phyloP scores from a whole-genome alignment of 35 echinoderm and acorn worm genomes.

The Eucidaris tribuloides region DNA sequence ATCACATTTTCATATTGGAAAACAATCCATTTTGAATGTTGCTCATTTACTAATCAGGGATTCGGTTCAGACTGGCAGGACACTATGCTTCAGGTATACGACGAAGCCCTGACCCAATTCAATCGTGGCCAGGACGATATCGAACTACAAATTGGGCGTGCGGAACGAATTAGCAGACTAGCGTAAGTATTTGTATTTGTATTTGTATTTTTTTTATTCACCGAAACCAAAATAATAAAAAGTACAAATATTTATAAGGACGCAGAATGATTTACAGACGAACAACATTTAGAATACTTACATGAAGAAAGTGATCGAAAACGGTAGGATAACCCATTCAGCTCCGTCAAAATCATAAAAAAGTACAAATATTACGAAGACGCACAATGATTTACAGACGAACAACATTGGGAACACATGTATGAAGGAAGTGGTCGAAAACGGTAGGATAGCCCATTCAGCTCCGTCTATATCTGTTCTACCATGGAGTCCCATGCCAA shows the following conservation, averaged over 20 bases:
- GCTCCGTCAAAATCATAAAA: background rate
- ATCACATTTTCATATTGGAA: too few species aligned
- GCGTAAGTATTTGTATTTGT: too few species aligned
- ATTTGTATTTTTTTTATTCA: too few species aligned
- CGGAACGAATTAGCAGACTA: background rate
- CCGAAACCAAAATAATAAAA: too few species aligned
- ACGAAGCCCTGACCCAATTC: background rate
- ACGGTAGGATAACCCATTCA: background rate
- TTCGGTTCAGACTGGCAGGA: background rate
- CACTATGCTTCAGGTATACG: background rate
- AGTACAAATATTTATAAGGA: background rate
- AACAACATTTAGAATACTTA: background rate
- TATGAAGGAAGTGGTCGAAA: too few species aligned
- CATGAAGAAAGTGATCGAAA: background rate
- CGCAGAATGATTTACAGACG: background rate
- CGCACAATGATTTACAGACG: too few species aligned
- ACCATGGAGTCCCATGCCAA: too few species aligned
- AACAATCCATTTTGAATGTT: too few species aligned
- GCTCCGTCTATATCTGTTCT: too few species aligned
- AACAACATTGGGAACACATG: too few species aligned
- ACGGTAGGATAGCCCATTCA: too few species aligned
- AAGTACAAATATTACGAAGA: background rate
- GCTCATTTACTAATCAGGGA: too few species aligned
- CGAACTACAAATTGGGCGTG: background rate
- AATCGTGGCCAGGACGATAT: background rate